A percentile compares a stretch with the other conserved stretches of the same genome.
phyloP scores from a whole-genome alignment of 2,113 vertebrate species.

The Gavialis gangeticus region DNA sequence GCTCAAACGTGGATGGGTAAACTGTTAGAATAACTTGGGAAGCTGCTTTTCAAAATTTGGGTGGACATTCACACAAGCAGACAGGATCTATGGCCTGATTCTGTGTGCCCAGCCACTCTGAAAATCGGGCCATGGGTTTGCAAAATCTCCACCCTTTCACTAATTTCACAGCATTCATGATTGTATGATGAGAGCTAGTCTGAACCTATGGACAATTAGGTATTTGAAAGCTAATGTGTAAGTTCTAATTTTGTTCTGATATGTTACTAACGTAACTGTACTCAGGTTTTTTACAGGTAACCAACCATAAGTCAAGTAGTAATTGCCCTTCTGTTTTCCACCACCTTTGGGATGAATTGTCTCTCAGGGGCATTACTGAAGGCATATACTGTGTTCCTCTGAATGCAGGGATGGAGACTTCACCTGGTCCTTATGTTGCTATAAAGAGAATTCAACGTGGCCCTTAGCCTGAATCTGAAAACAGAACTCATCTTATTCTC shows the following conservation, averaged over 20 bases:
- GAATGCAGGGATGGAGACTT: conserved; percentile 5
- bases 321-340: background rate
- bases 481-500: background rate
- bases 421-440: background rate
- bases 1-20: background rate
- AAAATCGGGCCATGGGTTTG: background rate
- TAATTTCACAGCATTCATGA: background rate
- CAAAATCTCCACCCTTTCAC: background rate
- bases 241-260: too few species aligned
- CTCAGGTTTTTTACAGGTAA: conserved; percentile 28
- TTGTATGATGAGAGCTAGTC: background rate
- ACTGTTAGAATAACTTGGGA: background rate
- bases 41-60: background rate
- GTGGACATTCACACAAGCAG: background rate
- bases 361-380: background rate
- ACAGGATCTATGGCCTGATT: background rate
- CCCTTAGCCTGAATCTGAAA: background rate
- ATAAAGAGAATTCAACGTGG: background rate
- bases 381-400: background rate
- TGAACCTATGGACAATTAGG: background rate
- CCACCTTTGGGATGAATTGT: background rate
- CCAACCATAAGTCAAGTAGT: conserved; percentile 12
- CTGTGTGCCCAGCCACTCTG: background rate
- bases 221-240: background rate
- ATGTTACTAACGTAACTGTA: background rate